A percentile compares a stretch with the other conserved stretches of the same genome.
Evolutionary conservation across 2,113 vertebrate species (phyloP).

Genomic region (Notarius lentiginosus): DNA sequence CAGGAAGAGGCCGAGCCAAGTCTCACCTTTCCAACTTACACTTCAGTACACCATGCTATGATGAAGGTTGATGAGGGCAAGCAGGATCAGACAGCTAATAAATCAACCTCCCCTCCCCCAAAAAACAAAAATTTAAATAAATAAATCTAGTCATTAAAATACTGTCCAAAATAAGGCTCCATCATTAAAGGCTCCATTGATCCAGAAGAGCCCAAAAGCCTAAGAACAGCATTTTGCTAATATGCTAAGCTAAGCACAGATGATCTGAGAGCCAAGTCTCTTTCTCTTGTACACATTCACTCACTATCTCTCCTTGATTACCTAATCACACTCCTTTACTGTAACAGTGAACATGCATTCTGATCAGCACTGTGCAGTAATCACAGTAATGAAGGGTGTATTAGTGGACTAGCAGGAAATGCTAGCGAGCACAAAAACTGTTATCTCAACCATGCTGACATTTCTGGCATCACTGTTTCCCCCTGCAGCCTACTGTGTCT

Average conservation of each 20-base stretch:
- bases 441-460: slow-evolving; percentile 34
- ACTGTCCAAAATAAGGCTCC: slow-evolving; percentile 70
- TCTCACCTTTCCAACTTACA: slow-evolving; percentile 49
- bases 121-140: slow-evolving; percentile 58
- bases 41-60: slow-evolving; percentile 62
- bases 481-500: slow-evolving; percentile 38
- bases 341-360: slow-evolving; percentile 38
- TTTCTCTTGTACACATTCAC: slow-evolving; percentile 10
- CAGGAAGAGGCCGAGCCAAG: background rate
- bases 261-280: slow-evolving; percentile 37
- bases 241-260: slow-evolving; percentile 66
- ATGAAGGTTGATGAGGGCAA: slow-evolving; percentile 71
- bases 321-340: slow-evolving; percentile 14
- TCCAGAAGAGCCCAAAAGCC: slow-evolving; percentile 62
- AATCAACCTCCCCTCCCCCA: slow-evolving; percentile 68
- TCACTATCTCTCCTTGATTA: slow-evolving; percentile 32
- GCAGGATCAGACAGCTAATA: slow-evolving; percentile 75
- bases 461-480: slow-evolving; percentile 13
- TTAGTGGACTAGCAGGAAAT: slow-evolving; percentile 33
- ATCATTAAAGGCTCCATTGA: slow-evolving; percentile 75
- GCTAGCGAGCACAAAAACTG: slow-evolving; percentile 10
- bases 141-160: slow-evolving; percentile 56
- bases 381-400: slow-evolving; percentile 47
- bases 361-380: slow-evolving; percentile 49
- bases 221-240: slow-evolving; percentile 74